A percentile compares a stretch with the other conserved stretches of the same genome.
phyloP scores from a whole-genome alignment of 2,113 vertebrate genomes.

The Zootoca vivipara region DNA sequence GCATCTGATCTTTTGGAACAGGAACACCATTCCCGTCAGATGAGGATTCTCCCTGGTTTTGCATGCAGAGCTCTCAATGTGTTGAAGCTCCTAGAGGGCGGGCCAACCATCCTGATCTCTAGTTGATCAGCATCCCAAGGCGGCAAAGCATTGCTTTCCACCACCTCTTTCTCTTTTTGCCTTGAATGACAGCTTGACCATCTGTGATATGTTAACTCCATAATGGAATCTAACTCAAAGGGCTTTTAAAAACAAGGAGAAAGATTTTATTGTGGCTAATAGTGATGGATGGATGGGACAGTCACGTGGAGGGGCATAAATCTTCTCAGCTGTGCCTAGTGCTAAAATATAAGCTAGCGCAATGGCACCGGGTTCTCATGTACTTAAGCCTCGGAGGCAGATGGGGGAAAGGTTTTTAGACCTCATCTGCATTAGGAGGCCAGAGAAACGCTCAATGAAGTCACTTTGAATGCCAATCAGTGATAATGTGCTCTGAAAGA shows the following conservation, averaged over 20 bases:
- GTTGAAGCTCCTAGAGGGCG: slow-evolving; percentile 24
- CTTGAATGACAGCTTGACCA: slow-evolving; percentile 48
- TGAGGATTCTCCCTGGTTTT: slow-evolving; percentile 2
- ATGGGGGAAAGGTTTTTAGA: slow-evolving; percentile 42
- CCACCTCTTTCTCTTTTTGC: neutral
- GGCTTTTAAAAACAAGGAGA: slow-evolving; percentile 73
- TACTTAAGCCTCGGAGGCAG: slow-evolving; percentile 41
- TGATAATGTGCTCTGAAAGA: neutral
- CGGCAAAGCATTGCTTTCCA: slow-evolving; percentile 40
- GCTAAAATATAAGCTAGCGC: slow-evolving; percentile 57
- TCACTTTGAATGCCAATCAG: slow-evolving; percentile 49
- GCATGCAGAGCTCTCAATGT: neutral
- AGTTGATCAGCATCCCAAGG: slow-evolving; percentile 31
- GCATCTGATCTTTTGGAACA: slow-evolving; percentile 17
- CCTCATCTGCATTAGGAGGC: slow-evolving; percentile 51
- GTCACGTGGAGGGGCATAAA: slow-evolving; percentile 66
- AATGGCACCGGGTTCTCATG: slow-evolving; percentile 36
- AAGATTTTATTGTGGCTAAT: slow-evolving; percentile 75
- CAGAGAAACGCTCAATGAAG: slow-evolving; percentile 38
- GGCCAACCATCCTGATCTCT: slow-evolving; percentile 36
- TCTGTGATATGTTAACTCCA: slow-evolving; percentile 68
- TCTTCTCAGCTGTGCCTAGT: slow-evolving; percentile 55
- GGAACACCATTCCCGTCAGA: neutral
- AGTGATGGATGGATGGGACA: slow-evolving; percentile 70
- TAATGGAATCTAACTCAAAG: slow-evolving; percentile 70